These are phyloP conservation scores for Oreochromis mossambicus DNA, from an alignment of 2,797 vertebrate species.

Conservation along the genomic window DNA sequence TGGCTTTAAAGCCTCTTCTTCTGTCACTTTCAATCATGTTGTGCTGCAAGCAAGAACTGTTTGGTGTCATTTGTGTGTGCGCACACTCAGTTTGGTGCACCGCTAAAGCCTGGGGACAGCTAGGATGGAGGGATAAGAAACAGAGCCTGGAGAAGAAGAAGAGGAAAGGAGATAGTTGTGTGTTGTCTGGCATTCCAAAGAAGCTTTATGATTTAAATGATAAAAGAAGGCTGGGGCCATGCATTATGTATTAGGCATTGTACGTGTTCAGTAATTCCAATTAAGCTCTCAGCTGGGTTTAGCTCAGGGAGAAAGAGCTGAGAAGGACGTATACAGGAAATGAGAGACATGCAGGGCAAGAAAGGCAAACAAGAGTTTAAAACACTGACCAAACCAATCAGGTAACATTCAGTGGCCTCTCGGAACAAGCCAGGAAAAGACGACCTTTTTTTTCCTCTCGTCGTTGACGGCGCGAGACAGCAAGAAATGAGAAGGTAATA, in stretches of 20 bases:
- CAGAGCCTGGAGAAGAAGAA: constrained; percentile 24
- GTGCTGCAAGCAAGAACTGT: constrained; percentile 36
- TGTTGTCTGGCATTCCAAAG: constrained; percentile 62
- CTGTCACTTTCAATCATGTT: constrained; percentile 59
- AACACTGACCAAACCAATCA: constrained; percentile 49
- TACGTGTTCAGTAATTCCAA: constrained; percentile 73
- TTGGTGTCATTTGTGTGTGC: background rate
- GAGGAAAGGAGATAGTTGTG: constrained; percentile 27
- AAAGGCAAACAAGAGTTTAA: constrained; percentile 34
- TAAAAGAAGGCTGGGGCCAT: constrained; percentile 66
- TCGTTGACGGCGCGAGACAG: constrained; percentile 9
- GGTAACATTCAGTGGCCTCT: constrained; percentile 32
- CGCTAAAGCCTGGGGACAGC: constrained; percentile 39
- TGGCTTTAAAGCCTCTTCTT: constrained; percentile 31
- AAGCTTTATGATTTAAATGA: constrained; percentile 77
- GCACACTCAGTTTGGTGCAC: constrained; percentile 1
- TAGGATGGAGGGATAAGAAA: constrained; percentile 37
- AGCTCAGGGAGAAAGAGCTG: constrained; percentile 13
- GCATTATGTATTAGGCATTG: constrained; percentile 74
- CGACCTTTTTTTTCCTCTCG: background rate
- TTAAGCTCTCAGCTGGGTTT: constrained; percentile 56
- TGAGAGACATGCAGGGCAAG: constrained; percentile 6
- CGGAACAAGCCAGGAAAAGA: constrained; percentile 16
- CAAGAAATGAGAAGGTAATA: constrained; percentile 36
- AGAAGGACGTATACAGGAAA: constrained; percentile 31